Evolutionary conservation across 1,140 invertebrate species (phyloP).

Genomic region (Cylas formicarius): DNA sequence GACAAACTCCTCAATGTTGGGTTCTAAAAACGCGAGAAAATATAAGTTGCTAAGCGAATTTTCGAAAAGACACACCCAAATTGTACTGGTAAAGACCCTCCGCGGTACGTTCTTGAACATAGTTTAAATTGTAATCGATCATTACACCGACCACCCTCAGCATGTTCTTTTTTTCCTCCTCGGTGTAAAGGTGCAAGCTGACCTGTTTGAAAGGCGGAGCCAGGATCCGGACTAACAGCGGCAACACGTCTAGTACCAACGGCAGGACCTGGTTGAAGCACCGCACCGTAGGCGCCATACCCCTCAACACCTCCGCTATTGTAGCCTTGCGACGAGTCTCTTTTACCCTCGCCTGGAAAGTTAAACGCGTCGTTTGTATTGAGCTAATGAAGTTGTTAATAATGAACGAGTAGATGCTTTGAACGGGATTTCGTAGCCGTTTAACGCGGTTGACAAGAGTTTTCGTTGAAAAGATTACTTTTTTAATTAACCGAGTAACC

Average conservation of each 20-base stretch:
- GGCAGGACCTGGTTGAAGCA: slow-evolving; percentile 50
- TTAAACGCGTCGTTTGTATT: too few species aligned
- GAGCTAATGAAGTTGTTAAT: too few species aligned
- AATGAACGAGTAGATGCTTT: too few species aligned
- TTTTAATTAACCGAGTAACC: too few species aligned
- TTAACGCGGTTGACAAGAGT: too few species aligned
- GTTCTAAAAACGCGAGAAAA: slow-evolving; percentile 33
- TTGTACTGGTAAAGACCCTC: slow-evolving; percentile 77
- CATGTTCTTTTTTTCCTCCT: slow-evolving; percentile 67
- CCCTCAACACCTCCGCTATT: slow-evolving; percentile 52
- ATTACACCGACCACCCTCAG: slow-evolving; percentile 70
- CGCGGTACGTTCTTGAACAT: slow-evolving; percentile 66
- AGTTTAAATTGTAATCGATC: slow-evolving; percentile 83
- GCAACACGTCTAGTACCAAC: slow-evolving; percentile 64
- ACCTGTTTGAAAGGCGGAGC: slow-evolving; percentile 72
- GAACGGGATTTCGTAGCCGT: too few species aligned
- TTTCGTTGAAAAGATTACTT: too few species aligned
- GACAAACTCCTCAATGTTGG: slow-evolving; percentile 43
- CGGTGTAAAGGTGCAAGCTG: slow-evolving; percentile 65
- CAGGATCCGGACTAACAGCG: slow-evolving; percentile 67
- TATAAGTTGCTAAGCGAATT: not conserved
- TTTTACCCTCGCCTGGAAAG: slow-evolving; percentile 53
- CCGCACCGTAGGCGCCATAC: slow-evolving; percentile 54
- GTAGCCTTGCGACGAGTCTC: slow-evolving; percentile 50
- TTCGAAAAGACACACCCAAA: slow-evolving; percentile 62